Evolutionary conservation across 2,888 invertebrate genomes (phyloP).

Genomic region (Cosmopolites sordidus): DNA sequence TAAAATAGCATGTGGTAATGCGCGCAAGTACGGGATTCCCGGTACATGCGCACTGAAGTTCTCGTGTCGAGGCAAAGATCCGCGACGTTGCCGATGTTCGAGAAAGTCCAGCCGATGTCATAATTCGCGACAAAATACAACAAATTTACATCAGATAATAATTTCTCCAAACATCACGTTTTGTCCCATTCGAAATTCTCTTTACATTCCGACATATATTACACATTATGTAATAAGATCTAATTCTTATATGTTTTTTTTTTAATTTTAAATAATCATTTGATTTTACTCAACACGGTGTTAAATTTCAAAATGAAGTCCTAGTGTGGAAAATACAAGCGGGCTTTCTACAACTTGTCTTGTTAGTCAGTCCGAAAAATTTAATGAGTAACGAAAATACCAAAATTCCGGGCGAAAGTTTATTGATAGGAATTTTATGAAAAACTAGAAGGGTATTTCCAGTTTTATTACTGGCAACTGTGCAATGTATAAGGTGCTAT

Average conservation of each 20-base stretch:
- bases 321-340: too few relatives aligned
- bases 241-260: too few relatives aligned
- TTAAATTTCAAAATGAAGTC: too few relatives aligned
- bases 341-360: background rate
- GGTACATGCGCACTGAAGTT: constrained; percentile 38
- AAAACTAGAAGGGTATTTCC: constrained; percentile 8
- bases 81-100: constrained; percentile 8
- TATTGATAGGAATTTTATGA: background rate
- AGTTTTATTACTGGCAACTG: constrained; percentile 5
- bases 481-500: background rate
- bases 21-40: constrained; percentile 41
- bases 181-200: background rate
- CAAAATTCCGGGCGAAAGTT: constrained; percentile 10
- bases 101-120: background rate
- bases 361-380: background rate
- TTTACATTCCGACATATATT: too few relatives aligned
- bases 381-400: constrained; percentile 9
- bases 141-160: background rate
- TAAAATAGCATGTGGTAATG: constrained; percentile 29
- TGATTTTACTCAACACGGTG: too few relatives aligned
- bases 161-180: background rate
- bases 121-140: background rate
- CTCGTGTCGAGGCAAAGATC: background rate
- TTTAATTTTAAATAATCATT: too few relatives aligned
- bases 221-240: too few relatives aligned